These are phyloP conservation scores for Misgurnus anguillicaudatus DNA, from an alignment of 2,113 vertebrate species.

Conservation along the genomic window DNA sequence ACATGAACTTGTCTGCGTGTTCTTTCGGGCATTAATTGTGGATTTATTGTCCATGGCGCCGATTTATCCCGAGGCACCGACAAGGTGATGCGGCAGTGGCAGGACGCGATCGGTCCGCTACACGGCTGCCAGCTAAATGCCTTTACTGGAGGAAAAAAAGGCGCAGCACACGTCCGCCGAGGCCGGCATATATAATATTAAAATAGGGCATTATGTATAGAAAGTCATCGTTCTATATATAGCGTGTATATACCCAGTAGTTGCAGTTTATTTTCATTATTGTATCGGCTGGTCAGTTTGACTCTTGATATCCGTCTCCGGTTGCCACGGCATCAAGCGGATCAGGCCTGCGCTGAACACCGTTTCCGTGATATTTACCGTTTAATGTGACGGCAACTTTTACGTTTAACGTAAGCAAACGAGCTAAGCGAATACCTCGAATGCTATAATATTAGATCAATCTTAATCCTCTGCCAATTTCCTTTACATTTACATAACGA, in stretches of 20 bases:
- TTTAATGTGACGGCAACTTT: conserved; percentile 8
- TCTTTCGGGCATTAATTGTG: conserved; percentile 47
- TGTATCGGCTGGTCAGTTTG: neutral
- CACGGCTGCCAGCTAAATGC: conserved; percentile 51
- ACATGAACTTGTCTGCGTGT: conserved; percentile 3
- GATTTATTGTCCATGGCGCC: conserved; percentile 40
- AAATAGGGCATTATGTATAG: neutral
- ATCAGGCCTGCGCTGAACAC: conserved; percentile 33
- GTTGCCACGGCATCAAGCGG: conserved; percentile 37
- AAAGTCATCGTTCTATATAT: neutral
- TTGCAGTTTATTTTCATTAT: neutral
- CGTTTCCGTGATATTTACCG: conserved; percentile 6
- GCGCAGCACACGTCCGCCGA: conserved; percentile 37
- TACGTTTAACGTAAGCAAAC: neutral
- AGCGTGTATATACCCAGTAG: neutral
- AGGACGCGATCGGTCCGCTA: conserved; percentile 55
- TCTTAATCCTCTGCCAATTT: neutral
- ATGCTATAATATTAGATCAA: neutral
- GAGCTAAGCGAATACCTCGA: neutral
- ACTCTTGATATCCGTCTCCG: conserved; percentile 21
- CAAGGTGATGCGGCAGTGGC: conserved; percentile 67
- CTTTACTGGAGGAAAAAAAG: conserved; percentile 43
- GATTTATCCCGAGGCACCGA: conserved; percentile 59
- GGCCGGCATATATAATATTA: conserved; percentile 9
- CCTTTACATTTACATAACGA: neutral